Evolutionary conservation across 2,113 vertebrate genomes (phyloP), one percentile per base, ranked within the genome.

Genomic region (Lepus europaeus): DNA sequence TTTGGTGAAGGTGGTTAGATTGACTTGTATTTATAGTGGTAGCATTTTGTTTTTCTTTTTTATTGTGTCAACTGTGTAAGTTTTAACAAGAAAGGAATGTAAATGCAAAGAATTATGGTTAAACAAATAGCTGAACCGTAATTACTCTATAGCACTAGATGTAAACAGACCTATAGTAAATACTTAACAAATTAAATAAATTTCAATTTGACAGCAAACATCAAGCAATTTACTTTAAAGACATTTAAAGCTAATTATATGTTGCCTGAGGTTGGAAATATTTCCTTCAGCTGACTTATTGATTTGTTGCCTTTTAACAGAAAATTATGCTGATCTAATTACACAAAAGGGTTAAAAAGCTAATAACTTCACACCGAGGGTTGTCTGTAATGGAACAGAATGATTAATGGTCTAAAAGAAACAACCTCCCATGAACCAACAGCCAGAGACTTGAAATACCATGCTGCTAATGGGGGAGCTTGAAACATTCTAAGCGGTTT

Each of bases 231-330:
- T 94, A 77, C 53, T 91, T 97, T 33, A 86, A 87, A 87, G 87
- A 92, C 6, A 70, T 93, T 92, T 81, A 84, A 96, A 73, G 56
- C 70, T 97, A 97, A 96, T 96, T 95, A 90, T 80, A 82, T 80
- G 23, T 95, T 97, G 92, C 91, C 78, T 45, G 13, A 91, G 53
- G 79, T 25, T 45, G 74, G 19, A 86, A 77, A 93, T 96, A 95
- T 96, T 97, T 96, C 53, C 74, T 95, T 90, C 79, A 10, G 36
- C 89, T 94, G 63, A 85, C 69, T 94, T 97, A 97, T 94, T 96
- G 95, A 97, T 97, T 93, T 90, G 90, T 78, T 97, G 77, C n/a
- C 68, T 97, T 96, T 92, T 92, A 95, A 90, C 81, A 85, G 83
- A 87, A 96, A 95, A 94, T 72, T 87, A 86, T 90, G 84, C 59